These are phyloP conservation scores for Rhagoletis zephyria DNA, from an alignment of 1,140 invertebrate species.

Conservation along the genomic window DNA sequence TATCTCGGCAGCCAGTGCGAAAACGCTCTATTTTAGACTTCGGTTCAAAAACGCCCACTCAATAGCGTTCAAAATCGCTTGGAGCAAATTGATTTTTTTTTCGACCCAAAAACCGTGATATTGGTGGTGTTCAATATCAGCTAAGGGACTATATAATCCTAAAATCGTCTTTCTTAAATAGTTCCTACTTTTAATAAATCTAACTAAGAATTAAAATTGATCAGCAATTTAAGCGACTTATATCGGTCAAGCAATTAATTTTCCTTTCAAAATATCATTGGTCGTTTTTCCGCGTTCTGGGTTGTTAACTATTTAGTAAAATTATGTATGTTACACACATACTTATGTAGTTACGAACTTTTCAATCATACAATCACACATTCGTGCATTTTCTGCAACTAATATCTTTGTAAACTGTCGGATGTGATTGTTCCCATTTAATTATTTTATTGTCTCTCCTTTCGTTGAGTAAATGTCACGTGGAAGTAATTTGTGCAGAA, in stretches of 20 bases:
- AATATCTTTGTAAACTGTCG: not conserved
- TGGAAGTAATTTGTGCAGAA: not conserved
- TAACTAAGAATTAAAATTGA: not conserved
- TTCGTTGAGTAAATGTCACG: conserved; percentile 31
- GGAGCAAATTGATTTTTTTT: no score
- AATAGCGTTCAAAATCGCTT: no score
- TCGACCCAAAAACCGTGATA: no score
- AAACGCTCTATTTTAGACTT: no score
- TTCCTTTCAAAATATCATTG: not conserved
- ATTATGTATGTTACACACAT: not conserved
- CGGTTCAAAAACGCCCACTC: no score
- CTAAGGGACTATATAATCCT: no score
- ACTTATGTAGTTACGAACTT: not conserved
- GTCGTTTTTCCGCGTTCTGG: not conserved
- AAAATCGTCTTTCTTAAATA: no score
- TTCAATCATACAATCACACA: not conserved
- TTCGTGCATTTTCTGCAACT: not conserved
- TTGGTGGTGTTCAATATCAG: no score
- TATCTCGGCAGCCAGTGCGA: no score
- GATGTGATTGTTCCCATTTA: not conserved
- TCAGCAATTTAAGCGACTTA: not conserved
- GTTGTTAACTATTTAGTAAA: not conserved
- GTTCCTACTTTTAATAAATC: no score
- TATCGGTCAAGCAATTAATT: not conserved
- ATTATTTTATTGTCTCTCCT: not conserved